phyloP scores from a whole-genome alignment of 2,888 invertebrate genomes.

The Drosophila recens region DNA sequence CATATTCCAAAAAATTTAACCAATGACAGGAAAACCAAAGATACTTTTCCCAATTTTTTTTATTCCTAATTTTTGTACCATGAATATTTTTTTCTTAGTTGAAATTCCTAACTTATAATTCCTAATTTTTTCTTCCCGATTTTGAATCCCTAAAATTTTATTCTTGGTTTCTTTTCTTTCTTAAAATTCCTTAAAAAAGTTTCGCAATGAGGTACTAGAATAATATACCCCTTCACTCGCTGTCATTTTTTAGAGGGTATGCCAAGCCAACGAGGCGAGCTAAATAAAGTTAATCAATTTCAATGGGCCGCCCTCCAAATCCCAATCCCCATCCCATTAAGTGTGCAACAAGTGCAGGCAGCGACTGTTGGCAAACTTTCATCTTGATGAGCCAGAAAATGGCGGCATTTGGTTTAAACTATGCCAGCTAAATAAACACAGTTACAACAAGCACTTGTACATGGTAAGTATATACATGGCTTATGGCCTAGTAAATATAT shows the following conservation, averaged over 20 bases:
- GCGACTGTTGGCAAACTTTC: slow-evolving; percentile 42
- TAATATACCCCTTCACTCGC: background rate
- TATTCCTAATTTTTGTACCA: no score
- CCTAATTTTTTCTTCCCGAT: no score
- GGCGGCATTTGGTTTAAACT: slow-evolving; percentile 46
- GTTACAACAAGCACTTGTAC: slow-evolving; percentile 4
- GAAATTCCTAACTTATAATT: no score
- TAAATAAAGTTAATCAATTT: slow-evolving; percentile 80
- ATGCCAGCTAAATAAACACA: slow-evolving; percentile 25
- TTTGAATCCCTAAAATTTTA: no score
- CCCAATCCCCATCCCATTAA: slow-evolving; percentile 3
- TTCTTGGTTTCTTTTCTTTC: no score
- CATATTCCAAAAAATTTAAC: no score
- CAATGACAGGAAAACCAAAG: no score
- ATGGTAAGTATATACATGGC: slow-evolving; percentile 1
- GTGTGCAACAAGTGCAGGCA: slow-evolving; percentile 68
- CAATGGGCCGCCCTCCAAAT: slow-evolving; percentile 46
- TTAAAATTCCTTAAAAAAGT: no score
- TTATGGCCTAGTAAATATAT: slow-evolving; percentile 12
- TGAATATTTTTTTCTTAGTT: no score
- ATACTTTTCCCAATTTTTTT: no score
- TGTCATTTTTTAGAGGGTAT: background rate
- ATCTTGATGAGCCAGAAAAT: slow-evolving; percentile 67
- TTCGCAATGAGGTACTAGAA: no score
- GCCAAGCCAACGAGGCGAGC: slow-evolving; percentile 55